These are phyloP conservation scores for Enteromius viviparus DNA, from an alignment of 2,797 vertebrate genomes.

Conservation along the genomic window DNA sequence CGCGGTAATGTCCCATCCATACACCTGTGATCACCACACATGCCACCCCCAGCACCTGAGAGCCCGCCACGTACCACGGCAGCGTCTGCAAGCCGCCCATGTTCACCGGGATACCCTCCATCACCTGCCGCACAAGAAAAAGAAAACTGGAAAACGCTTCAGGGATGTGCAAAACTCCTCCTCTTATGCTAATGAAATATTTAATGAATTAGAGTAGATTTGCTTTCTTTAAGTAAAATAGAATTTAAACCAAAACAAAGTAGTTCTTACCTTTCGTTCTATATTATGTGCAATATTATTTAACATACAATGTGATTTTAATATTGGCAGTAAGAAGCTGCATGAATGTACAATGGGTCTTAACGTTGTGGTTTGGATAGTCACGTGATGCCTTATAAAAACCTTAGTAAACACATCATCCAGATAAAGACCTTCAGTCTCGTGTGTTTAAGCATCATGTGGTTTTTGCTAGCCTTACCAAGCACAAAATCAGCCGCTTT, in stretches of 20 bases:
- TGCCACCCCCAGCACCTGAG: conserved; percentile 81
- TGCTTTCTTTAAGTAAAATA: neutral
- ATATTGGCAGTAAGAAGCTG: neutral
- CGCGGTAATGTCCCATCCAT: conserved; percentile 84
- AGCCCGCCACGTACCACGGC: conserved; percentile 75
- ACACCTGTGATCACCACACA: conserved; percentile 76
- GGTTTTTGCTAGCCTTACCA: conserved; percentile 13
- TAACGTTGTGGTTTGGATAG: neutral
- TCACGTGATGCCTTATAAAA: conserved; percentile 11
- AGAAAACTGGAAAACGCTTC: neutral
- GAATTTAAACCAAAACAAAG: neutral
- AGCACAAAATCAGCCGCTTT: neutral
- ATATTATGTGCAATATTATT: neutral
- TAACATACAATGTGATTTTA: neutral
- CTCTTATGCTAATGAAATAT: neutral
- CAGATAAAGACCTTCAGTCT: neutral
- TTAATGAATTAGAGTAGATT: neutral
- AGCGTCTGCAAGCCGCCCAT: conserved; percentile 69
- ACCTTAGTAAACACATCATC: conserved; percentile 18
- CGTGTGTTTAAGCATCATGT: conserved; percentile 23
- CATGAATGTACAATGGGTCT: neutral
- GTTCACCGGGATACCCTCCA: conserved; percentile 66
- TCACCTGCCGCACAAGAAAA: conserved; percentile 49
- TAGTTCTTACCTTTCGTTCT: neutral
- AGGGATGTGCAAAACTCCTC: neutral